phyloP scores from a whole-genome alignment of 2,113 vertebrate genomes.

The Neotoma lepida region DNA sequence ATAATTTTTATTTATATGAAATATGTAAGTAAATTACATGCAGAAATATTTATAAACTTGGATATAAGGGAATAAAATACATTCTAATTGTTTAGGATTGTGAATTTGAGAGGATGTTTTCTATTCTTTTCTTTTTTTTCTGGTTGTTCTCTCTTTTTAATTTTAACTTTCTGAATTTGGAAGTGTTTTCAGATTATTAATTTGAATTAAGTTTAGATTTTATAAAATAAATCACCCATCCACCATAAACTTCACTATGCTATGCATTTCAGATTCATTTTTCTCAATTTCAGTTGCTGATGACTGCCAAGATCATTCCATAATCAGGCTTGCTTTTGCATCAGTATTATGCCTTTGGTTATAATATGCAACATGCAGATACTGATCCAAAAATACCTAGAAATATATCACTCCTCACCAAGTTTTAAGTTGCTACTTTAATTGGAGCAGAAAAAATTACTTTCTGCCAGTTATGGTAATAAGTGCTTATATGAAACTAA shows the following conservation, averaged over 20 bases:
- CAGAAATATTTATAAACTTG: background rate
- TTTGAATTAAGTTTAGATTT: constrained; percentile 46
- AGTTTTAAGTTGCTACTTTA: constrained; percentile 64
- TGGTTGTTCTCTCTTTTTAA: background rate
- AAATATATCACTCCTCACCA: constrained; percentile 23
- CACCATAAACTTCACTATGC: constrained; percentile 19
- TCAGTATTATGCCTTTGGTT: constrained; percentile 27
- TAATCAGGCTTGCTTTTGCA: background rate
- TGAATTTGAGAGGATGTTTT: constrained; percentile 25
- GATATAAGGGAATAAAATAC: background rate
- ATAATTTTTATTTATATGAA: constrained; percentile 27
- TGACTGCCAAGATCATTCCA: constrained; percentile 57
- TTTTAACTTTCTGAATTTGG: constrained; percentile 40
- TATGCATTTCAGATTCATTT: constrained; percentile 43
- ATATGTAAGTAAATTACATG: background rate
- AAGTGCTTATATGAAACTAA: constrained; percentile 24
- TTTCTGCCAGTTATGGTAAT: constrained; percentile 65
- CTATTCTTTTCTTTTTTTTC: too few relatives aligned
- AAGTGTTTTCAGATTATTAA: constrained; percentile 50
- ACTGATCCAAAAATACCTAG: background rate
- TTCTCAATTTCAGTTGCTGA: constrained; percentile 37
- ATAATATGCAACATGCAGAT: background rate
- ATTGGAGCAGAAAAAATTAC: constrained; percentile 65
- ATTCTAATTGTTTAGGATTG: constrained; percentile 34
- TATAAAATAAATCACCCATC: constrained; percentile 54